Percentiles rank a stretch among this genome's conserved stretches.
phyloP scores from a whole-genome alignment of 1,140 invertebrate species.

The Heliothis virescens region DNA sequence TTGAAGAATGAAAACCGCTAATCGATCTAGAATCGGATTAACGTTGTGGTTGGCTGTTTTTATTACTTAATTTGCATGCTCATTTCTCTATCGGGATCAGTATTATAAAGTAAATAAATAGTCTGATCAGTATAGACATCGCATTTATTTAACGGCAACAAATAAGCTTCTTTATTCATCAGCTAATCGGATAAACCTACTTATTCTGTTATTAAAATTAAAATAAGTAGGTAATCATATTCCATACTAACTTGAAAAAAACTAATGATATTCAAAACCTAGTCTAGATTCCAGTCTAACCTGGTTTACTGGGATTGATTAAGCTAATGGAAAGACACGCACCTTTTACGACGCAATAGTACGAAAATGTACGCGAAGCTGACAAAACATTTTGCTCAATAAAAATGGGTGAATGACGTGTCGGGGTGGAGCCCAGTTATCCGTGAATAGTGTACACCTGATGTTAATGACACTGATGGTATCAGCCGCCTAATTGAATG shows the following conservation, averaged over 20 bases:
- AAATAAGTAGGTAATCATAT: too few relatives aligned
- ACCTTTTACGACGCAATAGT: conserved; percentile 16
- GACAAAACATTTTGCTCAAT: conserved; percentile 25
- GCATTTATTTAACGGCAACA: too few relatives aligned
- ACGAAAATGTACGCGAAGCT: conserved; percentile 2
- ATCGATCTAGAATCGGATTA: background rate
- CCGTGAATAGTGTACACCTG: conserved; percentile 6
- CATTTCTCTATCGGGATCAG: too few relatives aligned
- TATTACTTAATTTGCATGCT: too few relatives aligned
- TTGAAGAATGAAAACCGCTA: background rate
- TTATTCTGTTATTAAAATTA: too few relatives aligned
- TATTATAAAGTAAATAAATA: too few relatives aligned
- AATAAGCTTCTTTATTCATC: too few relatives aligned
- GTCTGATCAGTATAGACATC: too few relatives aligned
- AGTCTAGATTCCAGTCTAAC: background rate
- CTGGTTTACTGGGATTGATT: conserved; percentile 22
- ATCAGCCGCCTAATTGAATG: too few relatives aligned
- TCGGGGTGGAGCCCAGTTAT: background rate
- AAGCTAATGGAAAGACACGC: background rate
- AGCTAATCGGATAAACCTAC: too few relatives aligned
- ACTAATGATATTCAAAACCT: too few relatives aligned
- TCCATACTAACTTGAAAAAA: too few relatives aligned
- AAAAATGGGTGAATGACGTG: conserved; percentile 32
- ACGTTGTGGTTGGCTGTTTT: background rate
- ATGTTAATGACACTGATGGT: conserved; percentile 3